These are phyloP conservation scores for Coptotermes formosanus DNA, from an alignment of 1,140 invertebrate genomes.

Conservation along the genomic window DNA sequence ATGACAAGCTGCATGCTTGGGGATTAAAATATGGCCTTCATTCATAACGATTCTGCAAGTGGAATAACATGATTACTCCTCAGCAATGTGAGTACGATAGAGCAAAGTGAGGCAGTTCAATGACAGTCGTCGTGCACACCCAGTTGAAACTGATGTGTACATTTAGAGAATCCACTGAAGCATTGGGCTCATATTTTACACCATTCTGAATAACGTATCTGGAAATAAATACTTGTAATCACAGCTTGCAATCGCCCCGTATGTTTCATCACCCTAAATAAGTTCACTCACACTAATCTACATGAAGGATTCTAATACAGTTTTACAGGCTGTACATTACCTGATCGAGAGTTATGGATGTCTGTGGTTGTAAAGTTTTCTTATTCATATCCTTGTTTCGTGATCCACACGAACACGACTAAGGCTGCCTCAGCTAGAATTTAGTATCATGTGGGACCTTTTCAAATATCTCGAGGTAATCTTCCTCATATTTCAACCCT, in stretches of 20 bases:
- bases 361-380: too few species aligned
- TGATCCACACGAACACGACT: too few species aligned
- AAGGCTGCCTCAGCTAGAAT: too few species aligned
- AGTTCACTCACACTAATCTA: too few species aligned
- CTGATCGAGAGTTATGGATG: too few species aligned
- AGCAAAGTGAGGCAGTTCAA: not conserved
- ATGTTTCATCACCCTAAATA: too few species aligned
- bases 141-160: not conserved
- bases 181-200: not conserved
- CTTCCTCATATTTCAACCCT: too few species aligned
- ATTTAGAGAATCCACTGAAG: not conserved
- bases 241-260: not conserved
- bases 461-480: too few species aligned
- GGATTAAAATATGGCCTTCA: not conserved
- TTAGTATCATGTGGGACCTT: too few species aligned
- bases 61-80: constrained; percentile 6
- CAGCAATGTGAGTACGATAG: not conserved
- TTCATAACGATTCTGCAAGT: constrained; percentile 1
- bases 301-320: too few species aligned
- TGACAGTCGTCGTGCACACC: not conserved
- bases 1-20: not conserved
- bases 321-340: too few species aligned
- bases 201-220: not conserved
- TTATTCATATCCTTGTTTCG: too few species aligned
- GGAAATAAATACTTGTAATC: not conserved